phyloP scores from a whole-genome alignment of 1,140 invertebrate genomes.

The Drosophila seguyi region DNA sequence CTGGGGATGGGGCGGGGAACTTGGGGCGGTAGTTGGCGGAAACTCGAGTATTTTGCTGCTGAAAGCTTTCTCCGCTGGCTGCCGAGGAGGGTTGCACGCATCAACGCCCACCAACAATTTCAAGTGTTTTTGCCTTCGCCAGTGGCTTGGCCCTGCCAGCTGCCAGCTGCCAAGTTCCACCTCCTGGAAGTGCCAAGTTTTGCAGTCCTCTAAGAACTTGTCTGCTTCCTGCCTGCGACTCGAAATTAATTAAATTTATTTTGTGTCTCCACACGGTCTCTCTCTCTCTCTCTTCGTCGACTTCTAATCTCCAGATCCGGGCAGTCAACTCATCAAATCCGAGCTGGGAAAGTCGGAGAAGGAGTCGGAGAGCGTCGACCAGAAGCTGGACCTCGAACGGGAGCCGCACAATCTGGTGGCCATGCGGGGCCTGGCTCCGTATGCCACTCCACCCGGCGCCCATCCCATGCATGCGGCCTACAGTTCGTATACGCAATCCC shows the following conservation, averaged over 20 bases:
- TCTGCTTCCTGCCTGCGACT: constrained; percentile 72
- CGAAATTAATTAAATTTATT: constrained; percentile 82
- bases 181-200: constrained; percentile 58
- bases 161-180: constrained; percentile 58
- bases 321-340: constrained; percentile 84
- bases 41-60: constrained; percentile 80
- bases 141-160: constrained; percentile 30
- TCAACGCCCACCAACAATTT: constrained; percentile 83
- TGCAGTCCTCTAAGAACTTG: constrained; percentile 71
- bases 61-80: constrained; percentile 73
- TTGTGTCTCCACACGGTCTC: constrained; percentile 51
- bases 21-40: constrained; percentile 64
- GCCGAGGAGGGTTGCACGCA: constrained; percentile 77
- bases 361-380: constrained; percentile 74
- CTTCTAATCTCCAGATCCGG: constrained; percentile 65
- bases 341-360: constrained; percentile 88
- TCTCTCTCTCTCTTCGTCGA: neutral
- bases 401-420: constrained; percentile 87
- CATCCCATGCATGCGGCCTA: constrained; percentile 63
- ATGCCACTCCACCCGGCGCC: constrained; percentile 48
- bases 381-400: constrained; percentile 87
- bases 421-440: constrained; percentile 62
- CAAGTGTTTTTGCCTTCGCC: constrained; percentile 70
- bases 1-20: neutral
- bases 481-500: constrained; percentile 59